Evolutionary conservation across 92 coral and sea anemone genomes (phyloP), one percentile per base, ranked within the genome.

Genomic region (Heliopora coerulea): DNA sequence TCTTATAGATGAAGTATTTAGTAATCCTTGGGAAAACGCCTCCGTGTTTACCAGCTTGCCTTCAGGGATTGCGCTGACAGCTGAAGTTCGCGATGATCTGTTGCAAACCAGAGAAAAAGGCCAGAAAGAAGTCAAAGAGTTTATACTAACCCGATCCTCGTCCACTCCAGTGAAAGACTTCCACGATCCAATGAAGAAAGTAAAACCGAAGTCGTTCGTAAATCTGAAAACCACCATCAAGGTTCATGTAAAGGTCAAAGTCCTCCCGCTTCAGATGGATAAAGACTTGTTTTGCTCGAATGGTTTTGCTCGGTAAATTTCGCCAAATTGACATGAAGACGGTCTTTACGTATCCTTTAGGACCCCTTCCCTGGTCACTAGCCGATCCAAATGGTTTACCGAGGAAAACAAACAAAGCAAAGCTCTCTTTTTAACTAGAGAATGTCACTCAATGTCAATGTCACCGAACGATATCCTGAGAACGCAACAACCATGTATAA

Each of bases 261-360:
- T 86, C n/a, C 20, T 86, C 40, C 78, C 80, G 25, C 72, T 85
- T 35, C 83, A 48, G 15, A 72, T 81, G 81, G 85, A 72, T 72
- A 68, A 79, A 1, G 59, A 54, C 40, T 27, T 78, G 33, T 82
- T 86, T 56, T 68, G 86, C 86, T 58, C 72, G 90, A 54, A 86
- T 86, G 86, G 81, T 83, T 40, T 68, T 85, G 27, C 79, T 82
- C 69, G 78, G 83, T 20, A 85, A 87, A 52, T 87, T 87, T 70
- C 85, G 78, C 29, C 73, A 79, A 62, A 74, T 83, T 65, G 87
- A 87, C 73, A 69, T 68, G 80, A 73, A 62, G 42, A 54, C 29
- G 19, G 85, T 79, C 27, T 83, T 79, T 70, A 78, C 84, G n/a
- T 79, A 37, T 68, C 85, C 91, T 26, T 85, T 86, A 21, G 84